phyloP scores from a whole-genome alignment of 2,797 vertebrate genomes.

The Lagodon rhomboides region DNA sequence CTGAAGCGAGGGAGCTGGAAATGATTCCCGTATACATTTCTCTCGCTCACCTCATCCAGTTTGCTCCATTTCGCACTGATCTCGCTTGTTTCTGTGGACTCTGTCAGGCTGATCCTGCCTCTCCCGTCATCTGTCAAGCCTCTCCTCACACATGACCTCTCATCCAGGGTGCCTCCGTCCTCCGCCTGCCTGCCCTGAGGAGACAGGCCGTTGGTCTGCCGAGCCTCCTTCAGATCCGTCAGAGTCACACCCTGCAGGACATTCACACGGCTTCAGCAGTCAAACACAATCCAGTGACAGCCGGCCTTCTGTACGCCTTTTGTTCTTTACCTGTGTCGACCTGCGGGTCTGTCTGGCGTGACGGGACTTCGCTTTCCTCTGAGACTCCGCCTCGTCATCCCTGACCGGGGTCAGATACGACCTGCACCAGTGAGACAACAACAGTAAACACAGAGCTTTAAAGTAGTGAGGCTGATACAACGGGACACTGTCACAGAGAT shows the following conservation, averaged over 20 bases:
- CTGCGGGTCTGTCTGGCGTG: slow-evolving; percentile 94
- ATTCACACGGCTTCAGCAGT: slow-evolving; percentile 21
- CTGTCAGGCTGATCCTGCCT: slow-evolving; percentile 16
- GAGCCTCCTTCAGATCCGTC: slow-evolving; percentile 93
- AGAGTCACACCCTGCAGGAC: slow-evolving; percentile 91
- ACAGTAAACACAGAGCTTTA: background rate
- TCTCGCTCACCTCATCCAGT: slow-evolving; percentile 84
- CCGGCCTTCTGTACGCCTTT: background rate
- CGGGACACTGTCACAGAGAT: background rate
- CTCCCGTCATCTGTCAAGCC: slow-evolving; percentile 52
- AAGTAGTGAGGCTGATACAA: background rate
- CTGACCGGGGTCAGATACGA: slow-evolving; percentile 88
- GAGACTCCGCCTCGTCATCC: slow-evolving; percentile 95
- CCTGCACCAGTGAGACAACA: slow-evolving; percentile 56
- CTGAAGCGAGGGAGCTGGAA: background rate
- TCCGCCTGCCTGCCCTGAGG: slow-evolving; percentile 81
- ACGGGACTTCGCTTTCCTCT: slow-evolving; percentile 93
- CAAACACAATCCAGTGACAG: background rate
- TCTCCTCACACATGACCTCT: slow-evolving; percentile 55
- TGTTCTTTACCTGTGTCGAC: slow-evolving; percentile 90
- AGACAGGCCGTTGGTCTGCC: slow-evolving; percentile 86
- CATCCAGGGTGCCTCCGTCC: slow-evolving; percentile 61
- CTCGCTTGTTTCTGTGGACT: slow-evolving; percentile 58
- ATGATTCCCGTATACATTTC: background rate
- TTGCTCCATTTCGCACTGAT: slow-evolving; percentile 60